Percentiles rank a stretch among this genome's conserved stretches.
phyloP scores from a whole-genome alignment of 2,888 invertebrate species.

The Hypsopygia costalis region DNA sequence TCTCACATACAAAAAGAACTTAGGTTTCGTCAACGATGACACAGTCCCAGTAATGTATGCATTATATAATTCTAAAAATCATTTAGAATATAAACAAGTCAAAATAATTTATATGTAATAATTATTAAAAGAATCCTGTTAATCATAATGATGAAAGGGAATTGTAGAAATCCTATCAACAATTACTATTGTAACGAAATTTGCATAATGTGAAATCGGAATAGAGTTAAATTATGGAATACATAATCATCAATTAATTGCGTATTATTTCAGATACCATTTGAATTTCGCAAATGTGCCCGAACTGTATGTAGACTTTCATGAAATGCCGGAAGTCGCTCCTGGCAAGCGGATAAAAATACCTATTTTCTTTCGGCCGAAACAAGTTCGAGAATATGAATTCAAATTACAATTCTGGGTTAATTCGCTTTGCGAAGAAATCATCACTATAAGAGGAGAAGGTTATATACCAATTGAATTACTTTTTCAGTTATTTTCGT shows the following conservation, averaged over 20 bases:
- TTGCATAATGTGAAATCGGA: too few relatives aligned
- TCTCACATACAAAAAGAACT: slow-evolving; percentile 61
- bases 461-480: slow-evolving; percentile 42
- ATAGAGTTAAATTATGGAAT: too few relatives aligned
- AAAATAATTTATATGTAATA: too few relatives aligned
- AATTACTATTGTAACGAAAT: too few relatives aligned
- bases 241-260: too few relatives aligned
- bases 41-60: slow-evolving; percentile 50
- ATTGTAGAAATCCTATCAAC: too few relatives aligned
- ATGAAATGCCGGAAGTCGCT: slow-evolving; percentile 51
- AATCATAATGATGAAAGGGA: too few relatives aligned
- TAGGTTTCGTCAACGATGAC: slow-evolving; percentile 57
- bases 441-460: slow-evolving; percentile 77
- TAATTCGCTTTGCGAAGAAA: slow-evolving; percentile 74
- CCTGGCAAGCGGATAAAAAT: slow-evolving; percentile 64
- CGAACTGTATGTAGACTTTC: slow-evolving; percentile 72
- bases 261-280: slow-evolving; percentile 68
- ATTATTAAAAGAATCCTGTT: too few relatives aligned
- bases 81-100: too few relatives aligned
- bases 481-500: neutral
- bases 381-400: slow-evolving; percentile 67
- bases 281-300: slow-evolving; percentile 66
- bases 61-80: neutral
- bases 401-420: slow-evolving; percentile 75
- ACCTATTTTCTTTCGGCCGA: slow-evolving; percentile 78